Base-by-base conservation (phyloP, 2,797 vertebrate genomes). In the Rhabdophis nuchalis region DNA sequence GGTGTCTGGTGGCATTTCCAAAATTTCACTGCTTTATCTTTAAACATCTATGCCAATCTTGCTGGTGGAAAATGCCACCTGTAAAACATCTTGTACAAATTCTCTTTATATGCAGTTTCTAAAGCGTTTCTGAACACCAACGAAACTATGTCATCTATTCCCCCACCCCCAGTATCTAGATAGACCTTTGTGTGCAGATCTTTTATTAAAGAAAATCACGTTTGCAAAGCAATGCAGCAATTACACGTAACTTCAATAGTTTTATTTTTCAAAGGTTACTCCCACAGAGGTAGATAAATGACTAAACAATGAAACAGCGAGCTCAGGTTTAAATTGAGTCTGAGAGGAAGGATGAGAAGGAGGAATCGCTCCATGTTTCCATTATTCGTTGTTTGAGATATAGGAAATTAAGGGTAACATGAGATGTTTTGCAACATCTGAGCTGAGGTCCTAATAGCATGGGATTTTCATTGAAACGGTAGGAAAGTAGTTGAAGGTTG, bases 231-330 rank as follows among this genome's bases (percentile, higher is more conserved):
- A 64, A 3, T 9, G 86, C 9, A 93, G 86, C 82, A 90, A 61
- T 93, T 92, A 68, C 2, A 89, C 60, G 68, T 20, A 5, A 93
- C 93, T 93, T 91, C 20, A 93, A 92, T 29, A 58, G 53, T 29
- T 53, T 91, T 90, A 0, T 11, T 90, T 32, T 90, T 14, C 86
- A 90, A 93, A 86, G 0, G 61, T 91, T 91, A 58, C 53, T 27
- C 1, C 54, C 54, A 58, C 46, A 46, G 56, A 64, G 52, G 36
- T 32, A 86, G 13, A 57, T 89, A 54, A 53, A 91, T 94, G 13
- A 54, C 89, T 89, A 92, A 89, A 85, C 93, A 94, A 92, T 68
- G 0, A 90, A 92, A 50, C 1, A 46, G 1, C 50, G 36, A 86
- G 14, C 87, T 94, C 91, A 13, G 1, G 9, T 94, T 91, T 77